Conservation (phyloP, 2,113 vertebrate genomes). For the Neotragus pygmaeus region DNA sequence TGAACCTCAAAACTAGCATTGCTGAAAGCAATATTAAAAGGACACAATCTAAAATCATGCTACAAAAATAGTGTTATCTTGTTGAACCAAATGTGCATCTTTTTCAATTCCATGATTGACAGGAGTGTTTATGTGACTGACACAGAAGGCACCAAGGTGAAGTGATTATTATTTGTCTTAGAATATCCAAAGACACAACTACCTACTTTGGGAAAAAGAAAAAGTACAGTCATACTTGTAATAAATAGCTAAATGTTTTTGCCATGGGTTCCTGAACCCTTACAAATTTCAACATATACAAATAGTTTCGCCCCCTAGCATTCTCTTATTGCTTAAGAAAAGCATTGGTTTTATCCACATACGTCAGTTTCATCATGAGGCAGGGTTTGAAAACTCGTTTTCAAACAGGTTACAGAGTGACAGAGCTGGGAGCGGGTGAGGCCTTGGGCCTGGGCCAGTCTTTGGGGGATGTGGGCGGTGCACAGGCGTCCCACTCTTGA, state of each 20-base stretch:
- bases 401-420: slow-evolving; percentile 22
- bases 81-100: slow-evolving; percentile 75
- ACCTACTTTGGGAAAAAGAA: slow-evolving; percentile 55
- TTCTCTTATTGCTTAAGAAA: slow-evolving; percentile 52
- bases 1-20: not conserved
- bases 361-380: slow-evolving; percentile 56
- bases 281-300: slow-evolving; percentile 83
- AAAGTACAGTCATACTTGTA: slow-evolving; percentile 67
- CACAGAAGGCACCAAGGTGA: slow-evolving; percentile 85
- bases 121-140: slow-evolving; percentile 74
- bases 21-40: slow-evolving; percentile 66
- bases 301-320: slow-evolving; percentile 73
- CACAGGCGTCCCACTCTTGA: not conserved
- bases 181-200: slow-evolving; percentile 69
- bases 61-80: slow-evolving; percentile 83
- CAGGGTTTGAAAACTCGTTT: slow-evolving; percentile 60
- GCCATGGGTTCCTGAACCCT: slow-evolving; percentile 78
- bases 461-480: not conserved
- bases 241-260: slow-evolving; percentile 82
- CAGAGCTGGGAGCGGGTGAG: not conserved
- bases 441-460: not conserved
- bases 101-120: slow-evolving; percentile 69
- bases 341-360: slow-evolving; percentile 64
- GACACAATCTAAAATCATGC: slow-evolving; percentile 58
- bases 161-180: slow-evolving; percentile 78